A percentile compares a stretch with the other conserved stretches of the same genome.
phyloP scores from a whole-genome alignment of 2,113 vertebrate genomes.

The Aleadryas rufinucha region DNA sequence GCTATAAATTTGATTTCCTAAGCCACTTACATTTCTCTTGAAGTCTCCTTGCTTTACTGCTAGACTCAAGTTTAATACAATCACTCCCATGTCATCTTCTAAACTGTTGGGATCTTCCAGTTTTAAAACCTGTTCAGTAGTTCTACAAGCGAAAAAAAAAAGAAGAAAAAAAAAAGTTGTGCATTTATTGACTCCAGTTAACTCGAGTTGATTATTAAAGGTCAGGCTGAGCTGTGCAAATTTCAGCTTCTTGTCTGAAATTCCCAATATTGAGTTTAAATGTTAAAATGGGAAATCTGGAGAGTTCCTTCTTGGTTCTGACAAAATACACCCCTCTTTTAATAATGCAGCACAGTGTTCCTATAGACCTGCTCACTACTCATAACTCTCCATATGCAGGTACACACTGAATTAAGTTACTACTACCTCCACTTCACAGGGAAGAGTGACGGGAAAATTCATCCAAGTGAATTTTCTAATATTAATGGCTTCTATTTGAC shows the following conservation, averaged over 20 bases:
- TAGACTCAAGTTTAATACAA: conserved; percentile 83
- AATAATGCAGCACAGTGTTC: neutral
- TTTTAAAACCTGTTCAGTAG: conserved; percentile 78
- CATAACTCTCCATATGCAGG: neutral
- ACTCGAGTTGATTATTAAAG: conserved; percentile 38
- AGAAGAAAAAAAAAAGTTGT: neutral
- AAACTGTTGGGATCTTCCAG: conserved; percentile 90
- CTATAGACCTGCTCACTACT: neutral
- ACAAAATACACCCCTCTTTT: neutral
- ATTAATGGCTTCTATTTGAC: neutral
- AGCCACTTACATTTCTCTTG: conserved; percentile 82
- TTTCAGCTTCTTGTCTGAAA: conserved; percentile 46
- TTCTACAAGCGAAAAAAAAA: conserved; percentile 63
- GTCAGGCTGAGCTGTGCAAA: conserved; percentile 47
- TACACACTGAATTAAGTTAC: neutral
- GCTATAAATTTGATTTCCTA: conserved; percentile 13
- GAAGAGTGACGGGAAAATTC: neutral
- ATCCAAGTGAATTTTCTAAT: neutral
- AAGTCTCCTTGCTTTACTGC: conserved; percentile 84
- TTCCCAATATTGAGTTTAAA: conserved; percentile 46
- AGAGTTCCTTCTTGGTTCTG: neutral
- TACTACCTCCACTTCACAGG: neutral
- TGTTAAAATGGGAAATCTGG: conserved; percentile 12
- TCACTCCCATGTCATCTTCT: conserved; percentile 91
- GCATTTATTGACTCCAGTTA: conserved; percentile 39